Evolutionary conservation across 2,888 invertebrate genomes (phyloP).

Genomic region (Arge pagana): DNA sequence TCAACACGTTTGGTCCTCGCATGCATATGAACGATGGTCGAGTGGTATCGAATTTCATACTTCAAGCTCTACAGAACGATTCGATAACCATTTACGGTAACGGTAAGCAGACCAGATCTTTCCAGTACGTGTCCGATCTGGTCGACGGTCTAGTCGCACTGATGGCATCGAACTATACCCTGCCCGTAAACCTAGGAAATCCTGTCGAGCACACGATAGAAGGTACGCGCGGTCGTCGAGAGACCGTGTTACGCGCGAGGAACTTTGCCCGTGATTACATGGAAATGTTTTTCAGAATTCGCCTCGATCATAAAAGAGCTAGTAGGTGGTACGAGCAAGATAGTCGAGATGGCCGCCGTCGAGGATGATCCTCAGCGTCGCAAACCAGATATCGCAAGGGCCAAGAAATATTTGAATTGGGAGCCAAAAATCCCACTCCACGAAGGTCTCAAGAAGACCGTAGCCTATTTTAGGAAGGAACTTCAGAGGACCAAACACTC

Average conservation of each 20-base stretch:
- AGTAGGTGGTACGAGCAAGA: slow-evolving; percentile 84
- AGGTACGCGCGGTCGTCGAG: slow-evolving; percentile 59
- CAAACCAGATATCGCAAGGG: slow-evolving; percentile 90
- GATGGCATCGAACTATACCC: slow-evolving; percentile 92
- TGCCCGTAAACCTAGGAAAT: slow-evolving; percentile 96
- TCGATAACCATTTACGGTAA: slow-evolving; percentile 90
- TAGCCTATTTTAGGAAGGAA: slow-evolving; percentile 92
- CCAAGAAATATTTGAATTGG: slow-evolving; percentile 86
- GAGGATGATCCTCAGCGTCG: slow-evolving; percentile 96
- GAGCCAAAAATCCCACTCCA: slow-evolving; percentile 86
- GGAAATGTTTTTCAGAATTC: slow-evolving; percentile 68
- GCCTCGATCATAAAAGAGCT: slow-evolving; percentile 82
- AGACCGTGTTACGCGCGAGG: slow-evolving; percentile 1
- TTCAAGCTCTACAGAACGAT: slow-evolving; percentile 93
- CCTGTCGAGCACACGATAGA: slow-evolving; percentile 97
- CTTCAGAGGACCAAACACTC: slow-evolving; percentile 68
- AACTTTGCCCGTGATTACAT: neutral
- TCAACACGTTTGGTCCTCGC: slow-evolving; percentile 98
- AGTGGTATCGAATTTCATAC: slow-evolving; percentile 97
- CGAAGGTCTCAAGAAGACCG: slow-evolving; percentile 87
- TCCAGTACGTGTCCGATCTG: slow-evolving; percentile 97
- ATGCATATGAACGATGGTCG: slow-evolving; percentile 99
- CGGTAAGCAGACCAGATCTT: slow-evolving; percentile 91
- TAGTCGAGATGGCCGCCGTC: slow-evolving; percentile 82
- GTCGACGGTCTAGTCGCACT: slow-evolving; percentile 91